Percentiles rank a stretch among this genome's conserved stretches.
Conservation (phyloP, 2,888 invertebrate genomes). For the Agonopterix alstromeriana region DNA sequence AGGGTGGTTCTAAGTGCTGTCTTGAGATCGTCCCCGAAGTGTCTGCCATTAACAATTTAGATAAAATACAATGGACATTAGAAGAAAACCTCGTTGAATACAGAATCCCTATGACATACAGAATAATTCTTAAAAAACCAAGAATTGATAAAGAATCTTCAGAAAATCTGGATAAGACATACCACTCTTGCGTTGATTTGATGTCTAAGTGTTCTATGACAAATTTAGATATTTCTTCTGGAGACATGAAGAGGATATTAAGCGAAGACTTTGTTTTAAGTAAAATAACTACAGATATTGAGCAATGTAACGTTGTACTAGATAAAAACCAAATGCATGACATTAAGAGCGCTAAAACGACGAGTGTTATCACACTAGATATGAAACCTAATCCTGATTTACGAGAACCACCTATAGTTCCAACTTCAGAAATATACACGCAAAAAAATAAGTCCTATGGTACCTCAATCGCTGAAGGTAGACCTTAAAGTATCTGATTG, state of each 20-base stretch:
- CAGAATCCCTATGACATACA: slow-evolving; percentile 54
- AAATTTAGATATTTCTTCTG: slow-evolving; percentile 24
- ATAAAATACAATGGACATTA: slow-evolving; percentile 47
- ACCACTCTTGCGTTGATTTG: slow-evolving; percentile 61
- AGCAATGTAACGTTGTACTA: slow-evolving; percentile 8
- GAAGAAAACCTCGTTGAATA: slow-evolving; percentile 43
- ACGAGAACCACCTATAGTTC: too few species aligned
- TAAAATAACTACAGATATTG: slow-evolving; percentile 17
- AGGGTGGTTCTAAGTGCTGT: slow-evolving; percentile 35
- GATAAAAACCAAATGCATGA: background rate
- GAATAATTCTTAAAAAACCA: slow-evolving; percentile 45
- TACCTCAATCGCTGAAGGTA: too few species aligned
- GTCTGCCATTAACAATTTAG: slow-evolving; percentile 41
- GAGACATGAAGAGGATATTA: slow-evolving; percentile 34
- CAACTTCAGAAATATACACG: too few species aligned
- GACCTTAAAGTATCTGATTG: too few species aligned
- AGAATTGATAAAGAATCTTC: slow-evolving; percentile 7
- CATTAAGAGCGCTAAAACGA: too few species aligned
- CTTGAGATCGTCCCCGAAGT: slow-evolving; percentile 60
- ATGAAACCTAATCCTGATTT: too few species aligned
- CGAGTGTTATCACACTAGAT: too few species aligned
- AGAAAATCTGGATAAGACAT: slow-evolving; percentile 25
- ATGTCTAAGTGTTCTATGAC: slow-evolving; percentile 24
- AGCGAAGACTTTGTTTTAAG: slow-evolving; percentile 42
- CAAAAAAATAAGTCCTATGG: too few species aligned